phyloP scores from a whole-genome alignment of 2,888 invertebrate genomes.

The Pegoplata infirma region DNA sequence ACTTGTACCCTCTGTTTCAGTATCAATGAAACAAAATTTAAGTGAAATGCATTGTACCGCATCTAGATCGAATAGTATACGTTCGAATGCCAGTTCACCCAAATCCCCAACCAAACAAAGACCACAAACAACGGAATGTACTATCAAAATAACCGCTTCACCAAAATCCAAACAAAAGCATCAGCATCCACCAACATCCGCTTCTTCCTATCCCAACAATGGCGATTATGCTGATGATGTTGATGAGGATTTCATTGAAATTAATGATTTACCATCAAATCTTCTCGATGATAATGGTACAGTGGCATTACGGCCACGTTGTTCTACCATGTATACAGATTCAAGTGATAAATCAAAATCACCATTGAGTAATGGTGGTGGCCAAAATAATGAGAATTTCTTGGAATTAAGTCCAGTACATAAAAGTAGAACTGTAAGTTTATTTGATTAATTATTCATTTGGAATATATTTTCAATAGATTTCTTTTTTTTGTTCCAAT shows the following conservation, averaged over 20 bases:
- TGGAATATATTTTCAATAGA: conserved; percentile 2
- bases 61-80: conserved; percentile 42
- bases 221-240: conserved; percentile 21
- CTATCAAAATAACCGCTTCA: conserved; percentile 65
- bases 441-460: neutral
- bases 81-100: conserved; percentile 59
- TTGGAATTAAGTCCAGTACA: conserved; percentile 73
- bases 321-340: conserved; percentile 73
- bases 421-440: conserved; percentile 71
- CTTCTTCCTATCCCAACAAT: neutral
- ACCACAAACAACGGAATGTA: conserved; percentile 68
- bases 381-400: conserved; percentile 41
- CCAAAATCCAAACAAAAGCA: conserved; percentile 13
- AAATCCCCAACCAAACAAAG: conserved; percentile 62
- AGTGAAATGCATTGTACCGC: conserved; percentile 74
- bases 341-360: conserved; percentile 29
- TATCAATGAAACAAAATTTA: conserved; percentile 76
- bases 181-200: neutral
- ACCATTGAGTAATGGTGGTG: conserved; percentile 28
- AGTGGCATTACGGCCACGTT: conserved; percentile 69
- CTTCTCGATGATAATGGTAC: conserved; percentile 29
- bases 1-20: conserved; percentile 70
- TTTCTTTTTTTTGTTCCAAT: conserved; percentile 8
- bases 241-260: conserved; percentile 56
- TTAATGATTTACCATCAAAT: conserved; percentile 44